Base-by-base conservation (phyloP, 2,888 invertebrate species). In the Laothoe populi region DNA sequence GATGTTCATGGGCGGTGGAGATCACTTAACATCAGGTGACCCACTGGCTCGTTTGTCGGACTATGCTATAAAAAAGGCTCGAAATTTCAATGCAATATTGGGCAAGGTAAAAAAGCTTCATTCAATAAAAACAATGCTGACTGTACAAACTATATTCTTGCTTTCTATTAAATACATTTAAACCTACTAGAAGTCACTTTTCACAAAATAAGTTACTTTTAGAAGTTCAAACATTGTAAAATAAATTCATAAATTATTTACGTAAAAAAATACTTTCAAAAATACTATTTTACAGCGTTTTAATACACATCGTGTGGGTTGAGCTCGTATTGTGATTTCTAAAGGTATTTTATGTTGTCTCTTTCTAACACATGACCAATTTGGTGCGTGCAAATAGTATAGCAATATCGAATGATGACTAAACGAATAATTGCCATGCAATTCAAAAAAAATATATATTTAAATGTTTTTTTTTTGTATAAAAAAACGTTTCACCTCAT, bases 231-330 rank as follows among this genome's bases (percentile, higher is more conserved):
- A 53, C 53, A 53, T 35, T 53, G 19, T 31, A 53, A 53, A 53
- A 35, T 53, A 35, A 35, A 11, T 35, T 16, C 53, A 53, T 53
- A 53, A 53, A 53, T 53, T 53, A 49, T 16, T 48, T 35, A 21
- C 8, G 11, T 23, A 46, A 46, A 19, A 19, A 53, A 53, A 53
- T 53, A 53, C 53, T 53, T 21, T 53, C 35, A 35, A 53, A 53
- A 53, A 53, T 53, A 53, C 53, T 35, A 53, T 53, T 53, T 53
- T 35, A 53, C 53, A 53, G 35, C 53, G 31, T 35, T 35, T 49
- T 16, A 31, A 53, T 53, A 53, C 31, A 31, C 49, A 35, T 16
- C 11, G 53, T 19, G 19, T 23, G 1, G 26, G 38, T 4, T 11
- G 53, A 53, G 53, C 10, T 53, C 35, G 19, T 35, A 31, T 53